These are phyloP conservation scores for Mionectes macconnelli DNA, from an alignment of 2,113 vertebrate species.

Conservation along the genomic window DNA sequence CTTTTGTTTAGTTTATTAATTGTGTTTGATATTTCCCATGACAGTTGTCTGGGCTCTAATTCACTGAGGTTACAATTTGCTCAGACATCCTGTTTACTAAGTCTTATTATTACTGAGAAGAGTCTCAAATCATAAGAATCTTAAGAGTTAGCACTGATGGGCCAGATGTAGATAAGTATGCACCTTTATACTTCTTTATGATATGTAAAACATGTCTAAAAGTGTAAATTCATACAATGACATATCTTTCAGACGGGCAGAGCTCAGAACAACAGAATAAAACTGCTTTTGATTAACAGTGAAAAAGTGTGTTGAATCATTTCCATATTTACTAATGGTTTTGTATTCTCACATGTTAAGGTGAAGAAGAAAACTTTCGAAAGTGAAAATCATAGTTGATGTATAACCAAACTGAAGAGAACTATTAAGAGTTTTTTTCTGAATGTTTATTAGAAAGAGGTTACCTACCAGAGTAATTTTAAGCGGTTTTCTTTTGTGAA, in stretches of 20 bases:
- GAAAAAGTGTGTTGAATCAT: not conserved
- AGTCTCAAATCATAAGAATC: not conserved
- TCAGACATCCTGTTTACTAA: not conserved
- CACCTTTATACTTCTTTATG: not conserved
- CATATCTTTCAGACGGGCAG: not conserved
- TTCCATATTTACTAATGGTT: not conserved
- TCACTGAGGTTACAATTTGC: not conserved
- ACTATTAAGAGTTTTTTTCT: not conserved
- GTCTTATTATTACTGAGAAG: not conserved
- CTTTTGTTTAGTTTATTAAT: no score
- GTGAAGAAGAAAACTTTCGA: not conserved
- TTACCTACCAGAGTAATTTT: not conserved
- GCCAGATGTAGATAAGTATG: slow-evolving; percentile 6
- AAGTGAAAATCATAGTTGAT: slow-evolving; percentile 9
- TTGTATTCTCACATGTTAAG: not conserved
- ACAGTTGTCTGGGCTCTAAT: no score
- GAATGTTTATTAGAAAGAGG: not conserved
- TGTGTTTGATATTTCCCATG: no score
- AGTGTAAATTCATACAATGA: not conserved
- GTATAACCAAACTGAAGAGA: not conserved
- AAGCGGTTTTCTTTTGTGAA: not conserved
- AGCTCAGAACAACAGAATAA: not conserved
- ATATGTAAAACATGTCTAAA: not conserved
- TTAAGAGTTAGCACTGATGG: not conserved
- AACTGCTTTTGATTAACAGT: slow-evolving; percentile 3